These are phyloP conservation scores for Caranx melampygus DNA, from an alignment of 2,113 vertebrate genomes.

Conservation along the genomic window DNA sequence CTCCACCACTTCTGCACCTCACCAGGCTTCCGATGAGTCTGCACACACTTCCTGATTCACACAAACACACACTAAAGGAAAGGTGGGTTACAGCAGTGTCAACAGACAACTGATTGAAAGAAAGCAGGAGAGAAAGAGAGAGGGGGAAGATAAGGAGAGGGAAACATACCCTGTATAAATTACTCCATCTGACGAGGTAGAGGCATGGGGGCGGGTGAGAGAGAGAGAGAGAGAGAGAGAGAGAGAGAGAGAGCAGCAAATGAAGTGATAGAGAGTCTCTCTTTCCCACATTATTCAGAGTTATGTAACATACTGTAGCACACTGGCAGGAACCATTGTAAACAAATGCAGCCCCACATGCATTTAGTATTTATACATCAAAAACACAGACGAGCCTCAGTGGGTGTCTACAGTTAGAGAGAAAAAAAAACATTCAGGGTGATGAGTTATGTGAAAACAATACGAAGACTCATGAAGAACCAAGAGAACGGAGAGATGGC, in stretches of 20 bases:
- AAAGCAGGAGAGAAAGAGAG: constrained; percentile 34
- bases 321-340: constrained; percentile 53
- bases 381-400: constrained; percentile 34
- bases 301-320: constrained; percentile 66
- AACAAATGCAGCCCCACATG: constrained; percentile 63
- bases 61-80: constrained; percentile 35
- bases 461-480: constrained; percentile 7
- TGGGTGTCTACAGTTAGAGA: constrained; percentile 33
- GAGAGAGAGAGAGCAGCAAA: constrained; percentile 22
- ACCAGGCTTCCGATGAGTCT: constrained; percentile 15
- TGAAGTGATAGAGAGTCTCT: constrained; percentile 48
- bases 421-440: neutral
- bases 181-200: constrained; percentile 53
- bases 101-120: constrained; percentile 50
- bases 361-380: constrained; percentile 65
- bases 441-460: constrained; percentile 34
- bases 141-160: constrained; percentile 50
- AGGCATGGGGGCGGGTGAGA: neutral
- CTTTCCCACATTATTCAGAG: constrained; percentile 57
- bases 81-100: constrained; percentile 40
- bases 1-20: constrained; percentile 18
- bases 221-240: neutral
- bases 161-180: constrained; percentile 65
- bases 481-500: neutral
- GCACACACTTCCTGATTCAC: constrained; percentile 17